Conservation (phyloP, 2,888 invertebrate species). For the Eumacrocentrus americanus region DNA sequence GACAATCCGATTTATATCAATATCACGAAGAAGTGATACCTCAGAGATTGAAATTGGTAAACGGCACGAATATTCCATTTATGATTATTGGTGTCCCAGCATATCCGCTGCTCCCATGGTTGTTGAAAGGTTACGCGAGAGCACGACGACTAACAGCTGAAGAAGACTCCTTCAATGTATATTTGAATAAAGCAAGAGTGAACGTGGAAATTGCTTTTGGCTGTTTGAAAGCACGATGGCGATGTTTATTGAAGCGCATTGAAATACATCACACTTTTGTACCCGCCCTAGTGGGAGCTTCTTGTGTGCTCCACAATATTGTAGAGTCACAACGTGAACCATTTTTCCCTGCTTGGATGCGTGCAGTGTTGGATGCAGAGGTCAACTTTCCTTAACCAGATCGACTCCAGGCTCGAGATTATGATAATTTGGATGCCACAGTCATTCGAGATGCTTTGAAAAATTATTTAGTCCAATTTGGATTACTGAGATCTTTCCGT, state of each 20-base stretch:
- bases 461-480: background rate
- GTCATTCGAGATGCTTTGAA: background rate
- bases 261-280: background rate
- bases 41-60: background rate
- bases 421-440: background rate
- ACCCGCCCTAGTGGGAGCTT: background rate
- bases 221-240: background rate
- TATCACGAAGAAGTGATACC: background rate
- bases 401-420: background rate
- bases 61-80: background rate
- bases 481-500: background rate
- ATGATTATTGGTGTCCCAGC: too few species aligned
- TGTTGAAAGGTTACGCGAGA: background rate
- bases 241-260: background rate
- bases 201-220: too few species aligned
- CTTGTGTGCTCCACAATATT: background rate
- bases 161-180: background rate
- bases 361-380: background rate
- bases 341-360: background rate
- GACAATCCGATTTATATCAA: background rate
- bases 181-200: background rate
- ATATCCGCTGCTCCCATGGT: too few species aligned
- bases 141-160: background rate
- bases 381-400: background rate
- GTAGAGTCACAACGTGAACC: background rate